These are phyloP conservation scores for Onchidella celtica DNA, from an alignment of 2,888 invertebrate species.

Conservation along the genomic window DNA sequence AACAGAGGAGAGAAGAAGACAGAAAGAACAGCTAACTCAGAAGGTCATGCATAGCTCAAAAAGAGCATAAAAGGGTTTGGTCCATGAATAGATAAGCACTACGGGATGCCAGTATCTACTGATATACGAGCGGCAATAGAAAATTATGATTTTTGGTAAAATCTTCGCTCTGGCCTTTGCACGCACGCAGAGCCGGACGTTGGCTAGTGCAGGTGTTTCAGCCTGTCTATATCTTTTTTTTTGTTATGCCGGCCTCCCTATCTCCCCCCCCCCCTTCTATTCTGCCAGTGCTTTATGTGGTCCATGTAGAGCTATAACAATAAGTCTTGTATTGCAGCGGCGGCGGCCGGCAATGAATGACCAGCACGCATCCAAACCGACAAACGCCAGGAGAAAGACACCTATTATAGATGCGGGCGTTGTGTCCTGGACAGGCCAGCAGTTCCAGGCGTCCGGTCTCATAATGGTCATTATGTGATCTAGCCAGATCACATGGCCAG, in stretches of 20 bases:
- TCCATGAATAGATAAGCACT: too few species aligned
- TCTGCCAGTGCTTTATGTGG: too few species aligned
- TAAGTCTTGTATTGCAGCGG: background rate
- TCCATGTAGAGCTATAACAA: background rate
- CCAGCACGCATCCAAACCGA: background rate
- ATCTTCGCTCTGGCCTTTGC: too few species aligned
- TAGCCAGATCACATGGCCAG: background rate
- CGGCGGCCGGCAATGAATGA: background rate
- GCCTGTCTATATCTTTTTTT: background rate
- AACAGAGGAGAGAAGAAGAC: too few species aligned
- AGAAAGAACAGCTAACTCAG: too few species aligned
- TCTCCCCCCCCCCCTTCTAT: too few species aligned
- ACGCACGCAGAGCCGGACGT: background rate
- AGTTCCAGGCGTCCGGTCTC: background rate
- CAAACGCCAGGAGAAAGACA: background rate
- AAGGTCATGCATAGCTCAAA: too few species aligned
- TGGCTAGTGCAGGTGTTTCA: slow-evolving; percentile 17
- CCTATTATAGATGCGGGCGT: background rate
- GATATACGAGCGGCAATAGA: too few species aligned
- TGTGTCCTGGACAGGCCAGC: background rate
- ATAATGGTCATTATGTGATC: slow-evolving; percentile 31
- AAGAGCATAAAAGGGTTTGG: too few species aligned
- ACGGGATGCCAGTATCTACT: too few species aligned
- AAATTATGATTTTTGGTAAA: too few species aligned
- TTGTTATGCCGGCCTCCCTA: too few species aligned